Evolutionary conservation across 2,888 invertebrate species (phyloP).

Genomic region (Athripsodes cinereus): DNA sequence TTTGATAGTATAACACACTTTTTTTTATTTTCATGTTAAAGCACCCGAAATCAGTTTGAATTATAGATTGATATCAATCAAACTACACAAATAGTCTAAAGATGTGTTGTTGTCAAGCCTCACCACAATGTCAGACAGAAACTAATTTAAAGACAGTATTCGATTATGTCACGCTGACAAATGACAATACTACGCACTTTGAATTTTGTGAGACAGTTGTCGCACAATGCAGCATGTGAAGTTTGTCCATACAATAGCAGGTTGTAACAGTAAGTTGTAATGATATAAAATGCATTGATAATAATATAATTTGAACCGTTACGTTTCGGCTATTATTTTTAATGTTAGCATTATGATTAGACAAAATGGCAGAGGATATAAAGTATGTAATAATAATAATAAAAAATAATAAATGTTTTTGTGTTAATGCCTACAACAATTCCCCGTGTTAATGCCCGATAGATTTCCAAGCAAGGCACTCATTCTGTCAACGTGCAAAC

Average conservation of each 20-base stretch:
- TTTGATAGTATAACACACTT: too few relatives aligned
- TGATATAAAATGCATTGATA: background rate
- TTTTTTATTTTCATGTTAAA: too few relatives aligned
- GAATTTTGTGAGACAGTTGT: too few relatives aligned
- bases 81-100: too few relatives aligned
- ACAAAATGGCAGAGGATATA: conserved; percentile 13
- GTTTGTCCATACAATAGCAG: background rate
- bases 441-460: conserved; percentile 51
- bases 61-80: too few relatives aligned
- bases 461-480: conserved; percentile 49
- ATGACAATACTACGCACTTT: too few relatives aligned
- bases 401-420: background rate
- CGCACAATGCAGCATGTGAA: too few relatives aligned
- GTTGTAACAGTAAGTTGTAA: background rate
- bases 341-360: conserved; percentile 16
- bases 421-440: conserved; percentile 23
- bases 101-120: too few relatives aligned
- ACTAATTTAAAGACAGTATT: too few relatives aligned
- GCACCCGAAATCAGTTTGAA: too few relatives aligned
- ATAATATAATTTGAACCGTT: conserved; percentile 17
- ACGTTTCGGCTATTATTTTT: conserved; percentile 24
- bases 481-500: conserved; percentile 29
- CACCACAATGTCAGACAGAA: too few relatives aligned
- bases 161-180: too few relatives aligned
- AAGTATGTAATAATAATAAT: background rate